Conservation (phyloP, 1,140 invertebrate species). For the Nephila pilipes region DNA sequence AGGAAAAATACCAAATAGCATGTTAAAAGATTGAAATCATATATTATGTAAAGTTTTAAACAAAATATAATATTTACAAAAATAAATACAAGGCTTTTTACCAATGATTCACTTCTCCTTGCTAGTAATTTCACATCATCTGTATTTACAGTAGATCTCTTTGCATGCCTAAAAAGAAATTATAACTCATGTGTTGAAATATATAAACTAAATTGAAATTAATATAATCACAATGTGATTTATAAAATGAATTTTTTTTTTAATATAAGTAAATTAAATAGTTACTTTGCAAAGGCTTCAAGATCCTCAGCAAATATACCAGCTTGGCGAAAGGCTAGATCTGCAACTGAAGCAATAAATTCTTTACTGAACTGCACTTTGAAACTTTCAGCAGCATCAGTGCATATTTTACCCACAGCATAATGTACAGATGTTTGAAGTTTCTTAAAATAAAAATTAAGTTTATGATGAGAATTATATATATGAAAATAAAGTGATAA, state of each 20-base stretch:
- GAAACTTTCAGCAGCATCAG: not conserved
- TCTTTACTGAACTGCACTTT: constrained; percentile 47
- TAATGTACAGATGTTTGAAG: constrained; percentile 51
- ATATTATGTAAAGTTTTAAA: too few relatives aligned
- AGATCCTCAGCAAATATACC: constrained; percentile 65
- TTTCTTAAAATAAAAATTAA: constrained; percentile 20
- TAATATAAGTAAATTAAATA: not conserved
- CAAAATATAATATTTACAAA: too few relatives aligned
- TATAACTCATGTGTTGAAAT: too few relatives aligned
- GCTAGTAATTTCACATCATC: constrained; percentile 59
- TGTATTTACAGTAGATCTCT: constrained; percentile 58
- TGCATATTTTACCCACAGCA: constrained; percentile 60
- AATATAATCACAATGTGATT: not conserved
- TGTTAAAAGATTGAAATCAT: too few relatives aligned
- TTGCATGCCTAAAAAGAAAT: constrained; percentile 50
- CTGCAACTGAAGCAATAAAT: constrained; percentile 38
- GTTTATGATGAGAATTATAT: not conserved
- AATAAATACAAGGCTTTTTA: not conserved
- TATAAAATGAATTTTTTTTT: not conserved
- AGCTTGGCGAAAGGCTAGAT: constrained; percentile 51
- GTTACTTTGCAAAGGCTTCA: constrained; percentile 62
- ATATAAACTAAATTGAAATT: too few relatives aligned
- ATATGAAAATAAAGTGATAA: not conserved
- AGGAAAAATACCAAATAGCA: too few relatives aligned
- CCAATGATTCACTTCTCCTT: constrained; percentile 54